Conservation (phyloP, 1,140 invertebrate species). For the Drosophila eugracilis region DNA sequence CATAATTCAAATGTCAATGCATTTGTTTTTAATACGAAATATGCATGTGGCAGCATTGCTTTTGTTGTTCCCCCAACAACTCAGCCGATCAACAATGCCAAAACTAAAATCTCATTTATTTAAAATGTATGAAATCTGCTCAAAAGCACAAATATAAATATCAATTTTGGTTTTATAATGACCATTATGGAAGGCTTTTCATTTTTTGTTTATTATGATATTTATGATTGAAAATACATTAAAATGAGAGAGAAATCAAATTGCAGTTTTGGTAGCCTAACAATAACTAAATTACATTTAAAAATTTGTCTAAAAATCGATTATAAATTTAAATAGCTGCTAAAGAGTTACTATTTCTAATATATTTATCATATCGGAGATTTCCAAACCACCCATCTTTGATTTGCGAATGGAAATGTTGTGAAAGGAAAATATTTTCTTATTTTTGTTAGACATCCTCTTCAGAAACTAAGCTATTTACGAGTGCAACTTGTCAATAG, state of each 20-base stretch:
- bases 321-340: not conserved
- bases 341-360: too few species aligned
- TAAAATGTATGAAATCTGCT: not conserved
- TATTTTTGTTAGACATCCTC: not conserved
- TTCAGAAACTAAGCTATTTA: conserved; percentile 27
- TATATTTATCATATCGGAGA: too few species aligned
- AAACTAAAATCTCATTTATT: conserved; percentile 62
- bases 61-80: too few species aligned
- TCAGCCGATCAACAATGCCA: conserved; percentile 10
- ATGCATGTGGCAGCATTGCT: conserved; percentile 68
- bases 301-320: not conserved
- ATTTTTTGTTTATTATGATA: too few species aligned
- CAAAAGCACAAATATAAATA: not conserved
- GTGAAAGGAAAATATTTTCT: conserved; percentile 2
- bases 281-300: not conserved
- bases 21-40: conserved; percentile 77
- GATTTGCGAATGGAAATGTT: not conserved
- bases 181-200: not conserved
- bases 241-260: not conserved
- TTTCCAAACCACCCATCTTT: too few species aligned
- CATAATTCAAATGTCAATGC: conserved; percentile 79
- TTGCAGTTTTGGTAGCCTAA: not conserved
- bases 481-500: conserved; percentile 23
- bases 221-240: not conserved
- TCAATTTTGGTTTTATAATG: not conserved